Evolutionary conservation across 2,888 invertebrate species (phyloP).

Genomic region (Drosophila greeni): DNA sequence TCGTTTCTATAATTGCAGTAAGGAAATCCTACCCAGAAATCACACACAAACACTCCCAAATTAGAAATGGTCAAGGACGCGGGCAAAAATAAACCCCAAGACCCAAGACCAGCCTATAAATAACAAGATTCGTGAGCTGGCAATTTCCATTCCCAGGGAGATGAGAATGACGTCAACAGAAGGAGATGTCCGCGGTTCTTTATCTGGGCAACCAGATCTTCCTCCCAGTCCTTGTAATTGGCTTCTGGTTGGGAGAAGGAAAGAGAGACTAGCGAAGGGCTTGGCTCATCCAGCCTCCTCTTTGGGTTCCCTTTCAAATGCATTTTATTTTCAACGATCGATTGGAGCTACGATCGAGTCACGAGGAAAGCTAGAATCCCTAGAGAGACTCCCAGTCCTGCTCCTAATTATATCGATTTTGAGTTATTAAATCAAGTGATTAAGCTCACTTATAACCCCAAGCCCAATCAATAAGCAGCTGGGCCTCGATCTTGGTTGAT

Average conservation of each 20-base stretch:
- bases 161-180: slow-evolving; percentile 24
- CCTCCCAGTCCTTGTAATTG: slow-evolving; percentile 28
- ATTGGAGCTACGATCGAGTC: background rate
- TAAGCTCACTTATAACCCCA: background rate
- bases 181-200: slow-evolving; percentile 13
- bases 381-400: background rate
- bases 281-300: background rate
- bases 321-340: background rate
- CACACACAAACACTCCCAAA: slow-evolving; percentile 29
- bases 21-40: slow-evolving; percentile 16
- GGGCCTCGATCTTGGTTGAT: background rate
- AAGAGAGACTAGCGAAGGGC: background rate
- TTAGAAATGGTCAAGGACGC: slow-evolving; percentile 42
- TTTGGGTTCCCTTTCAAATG: slow-evolving; percentile 7
- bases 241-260: slow-evolving; percentile 19
- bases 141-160: slow-evolving; percentile 10
- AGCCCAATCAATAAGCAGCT: slow-evolving; percentile 2
- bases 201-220: slow-evolving; percentile 18
- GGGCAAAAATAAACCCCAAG: slow-evolving; percentile 54
- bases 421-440: slow-evolving; percentile 12
- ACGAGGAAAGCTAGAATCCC: background rate
- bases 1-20: slow-evolving; percentile 22
- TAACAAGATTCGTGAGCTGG: slow-evolving; percentile 57
- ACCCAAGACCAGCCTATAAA: slow-evolving; percentile 52
- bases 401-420: slow-evolving; percentile 2